Base-by-base conservation (phyloP, 2,888 invertebrate genomes). In the Camptogramma bilineatum region DNA sequence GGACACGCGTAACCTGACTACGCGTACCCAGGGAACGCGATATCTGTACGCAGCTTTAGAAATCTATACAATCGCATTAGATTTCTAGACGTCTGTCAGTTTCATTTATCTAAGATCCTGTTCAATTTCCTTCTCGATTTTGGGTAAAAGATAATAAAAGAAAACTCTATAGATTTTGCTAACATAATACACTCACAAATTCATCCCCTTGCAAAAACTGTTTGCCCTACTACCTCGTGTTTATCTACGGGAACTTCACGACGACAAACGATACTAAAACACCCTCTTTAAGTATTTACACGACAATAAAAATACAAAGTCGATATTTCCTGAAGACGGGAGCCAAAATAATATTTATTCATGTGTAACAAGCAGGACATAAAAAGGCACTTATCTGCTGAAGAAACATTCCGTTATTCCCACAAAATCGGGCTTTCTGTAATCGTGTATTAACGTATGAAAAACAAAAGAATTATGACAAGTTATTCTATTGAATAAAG, bases 321-420 rank as follows among this genome's bases (percentile, higher is more conserved):
- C 65, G 71, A 74, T 69, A 72, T 79, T 74, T 69, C 66, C 69
- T 72, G 67, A 52, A 70, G 69, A 65, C 65, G 68, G 67, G 70
- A 70, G 54, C 59, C 52, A 66, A 63, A 59, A 64, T 60, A 75
- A 80, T 78, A 77, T 80, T 80, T 78, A 75, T 78, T 74, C 73
- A 72, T 67, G 69, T 73, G 71, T 73, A 69, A 71, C 69, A 70
- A 72, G 70, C 63, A 58, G 60, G 65, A 78, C 79, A 73, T 68
- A 75, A 74, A 74, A 77, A 73, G 70, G 67, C 76, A 79, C 77
- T 78, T 77, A 77, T 70, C 70, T 60, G 19, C 50, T 63, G 66
- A 67, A 66, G 66, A 68, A 74, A 69, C 50, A 58, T 63, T 56
- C 56, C 54, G 52, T 63, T 64, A 67, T 54, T 48, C 21, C 31